phyloP scores from a whole-genome alignment of 2,888 invertebrate genomes.

The Parasteatoda lunata region DNA sequence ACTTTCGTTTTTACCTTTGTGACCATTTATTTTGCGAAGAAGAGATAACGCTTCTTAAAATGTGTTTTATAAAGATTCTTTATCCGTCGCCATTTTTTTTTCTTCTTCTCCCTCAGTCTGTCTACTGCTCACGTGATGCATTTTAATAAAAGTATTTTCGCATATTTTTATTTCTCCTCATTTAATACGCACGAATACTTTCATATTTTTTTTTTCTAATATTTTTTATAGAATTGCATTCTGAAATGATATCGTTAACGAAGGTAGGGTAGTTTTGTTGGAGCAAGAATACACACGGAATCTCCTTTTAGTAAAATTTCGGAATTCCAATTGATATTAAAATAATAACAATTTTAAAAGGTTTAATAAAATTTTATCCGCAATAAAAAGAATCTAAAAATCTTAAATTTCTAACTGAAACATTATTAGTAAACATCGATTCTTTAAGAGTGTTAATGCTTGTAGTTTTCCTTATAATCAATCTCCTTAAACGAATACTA shows the following conservation, averaged over 20 bases:
- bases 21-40: slow-evolving; percentile 56
- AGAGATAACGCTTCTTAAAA: slow-evolving; percentile 61
- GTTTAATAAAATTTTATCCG: too few species aligned
- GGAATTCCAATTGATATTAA: too few species aligned
- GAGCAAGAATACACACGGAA: too few species aligned
- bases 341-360: too few species aligned
- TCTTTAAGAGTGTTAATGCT: too few species aligned
- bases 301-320: too few species aligned
- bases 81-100: slow-evolving; percentile 12
- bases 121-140: not conserved
- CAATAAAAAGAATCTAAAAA: too few species aligned
- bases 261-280: slow-evolving; percentile 1
- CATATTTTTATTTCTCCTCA: not conserved
- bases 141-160: not conserved
- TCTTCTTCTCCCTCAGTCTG: not conserved
- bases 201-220: not conserved
- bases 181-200: not conserved
- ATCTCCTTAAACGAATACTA: too few species aligned
- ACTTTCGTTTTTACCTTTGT: slow-evolving; percentile 59
- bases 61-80: slow-evolving; percentile 36
- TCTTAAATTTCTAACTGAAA: too few species aligned
- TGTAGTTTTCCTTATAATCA: too few species aligned
- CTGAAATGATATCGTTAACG: slow-evolving; percentile 64
- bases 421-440: too few species aligned
- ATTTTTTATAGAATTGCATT: slow-evolving; percentile 40